Evolutionary conservation across 2,888 invertebrate species (phyloP), one percentile per base, ranked within the genome.

Genomic region (Chalcosyrphus nemorum): DNA sequence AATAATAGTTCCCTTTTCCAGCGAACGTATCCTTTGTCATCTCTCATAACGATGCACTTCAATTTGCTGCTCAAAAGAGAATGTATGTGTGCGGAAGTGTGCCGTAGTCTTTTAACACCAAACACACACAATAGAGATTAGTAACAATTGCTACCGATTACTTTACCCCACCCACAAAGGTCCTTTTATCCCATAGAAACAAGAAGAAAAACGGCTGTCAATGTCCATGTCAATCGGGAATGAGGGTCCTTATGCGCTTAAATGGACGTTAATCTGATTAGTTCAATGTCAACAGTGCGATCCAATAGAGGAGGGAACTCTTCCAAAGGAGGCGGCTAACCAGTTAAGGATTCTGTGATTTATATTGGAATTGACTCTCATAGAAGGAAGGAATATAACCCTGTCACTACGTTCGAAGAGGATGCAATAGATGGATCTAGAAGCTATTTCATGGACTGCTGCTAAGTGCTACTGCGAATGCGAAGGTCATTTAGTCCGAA

Each of bases 111-210:
- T 41, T 72, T 27, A 32, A 13, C 21, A 57, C n/a, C n/a, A n/a
- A n/a, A n/a, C 15, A n/a, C 59, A 59, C 11, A 71, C 52, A 59
- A 71, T 47, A 41, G 59, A 50, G 71, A 71, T 63, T 52, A 72
- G 61, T 43, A 54, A 24, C 72, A 41, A 61, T 43, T 54, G 52
- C 43, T 61, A 11, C 27, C n/a, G 61, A 50, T 32, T 72, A 41
- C 21, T 4, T 52, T 47, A 19, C 41, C 71, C 59, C 21, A 19
- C 35, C 43, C 32, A 9, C 35, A 21, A 59, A 71, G n/a, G n/a
- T 71, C 38, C 27, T 24, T 59, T 50, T 52, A 71, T 50, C 27
- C n/a, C 4, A n/a, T n/a, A n/a, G n/a, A n/a, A n/a, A n/a, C n/a
- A 7, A 27, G 9, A 27, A 56, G 24, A 24, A 41, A 52, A 63